Base-by-base conservation (phyloP, 2,113 vertebrate species). In the Hymenochirus boettgeri region DNA sequence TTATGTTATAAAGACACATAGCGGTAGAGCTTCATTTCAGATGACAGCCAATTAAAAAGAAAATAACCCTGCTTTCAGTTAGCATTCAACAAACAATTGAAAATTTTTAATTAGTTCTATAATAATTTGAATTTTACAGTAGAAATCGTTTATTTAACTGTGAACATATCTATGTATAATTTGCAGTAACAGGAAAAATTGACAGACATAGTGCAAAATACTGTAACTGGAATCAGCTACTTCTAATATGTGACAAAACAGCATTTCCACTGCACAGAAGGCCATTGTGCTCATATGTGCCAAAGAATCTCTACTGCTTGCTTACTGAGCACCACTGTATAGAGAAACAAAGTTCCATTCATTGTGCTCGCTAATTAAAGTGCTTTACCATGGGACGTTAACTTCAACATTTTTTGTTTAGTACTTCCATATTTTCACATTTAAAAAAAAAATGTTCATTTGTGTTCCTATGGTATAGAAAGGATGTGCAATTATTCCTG, bases 361-460 rank as follows among this genome's bases (percentile, higher is more conserved):
- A 67, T 67, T 59, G 56, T 59, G 7, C 18, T 9, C 22, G 23
- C 64, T 59, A 67, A 52, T 67, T 67, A 58, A 65, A 51, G 42
- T 48, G 19, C n/a, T 37, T 52, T 31, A 52, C n/a, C 50, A 52
- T 51, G 26, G 31, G 55, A 42, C 21, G 27, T 57, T 35, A 23
- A 59, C 31, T 39, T 42, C 56, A 52, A 55, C 19, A 53, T 57
- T 47, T 15, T 58, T 67, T 67, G 51, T 59, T 42, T 55, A 22
- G 47, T 13, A 7, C 7, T 27, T 46, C 55, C 56, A 57, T 21
- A 48, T 46, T 65, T 57, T 37, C n/a, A n/a, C n/a, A n/a, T n/a
- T n/a, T 26, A n/a, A 37, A n/a, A n/a, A n/a, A n/a, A n/a, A n/a
- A n/a, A n/a, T n/a, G n/a, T n/a, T n/a, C n/a, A n/a, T n/a, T n/a